phyloP scores from a whole-genome alignment of 2,888 invertebrate genomes.

The Caprella mutica region DNA sequence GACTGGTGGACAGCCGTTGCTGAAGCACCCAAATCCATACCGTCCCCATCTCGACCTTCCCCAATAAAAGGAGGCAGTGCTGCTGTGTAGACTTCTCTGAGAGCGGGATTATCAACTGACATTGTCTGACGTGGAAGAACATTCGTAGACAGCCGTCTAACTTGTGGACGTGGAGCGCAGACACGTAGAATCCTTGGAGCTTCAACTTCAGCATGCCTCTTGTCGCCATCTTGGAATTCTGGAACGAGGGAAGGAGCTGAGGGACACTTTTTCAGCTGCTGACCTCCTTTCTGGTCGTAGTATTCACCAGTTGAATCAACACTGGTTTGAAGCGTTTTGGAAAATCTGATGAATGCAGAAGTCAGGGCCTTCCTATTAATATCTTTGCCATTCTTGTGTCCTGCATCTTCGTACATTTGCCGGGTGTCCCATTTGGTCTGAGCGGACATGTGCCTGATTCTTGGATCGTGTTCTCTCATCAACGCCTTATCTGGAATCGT shows the following conservation, averaged over 20 bases:
- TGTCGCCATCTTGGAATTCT: slow-evolving; percentile 27
- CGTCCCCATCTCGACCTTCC: slow-evolving; percentile 44
- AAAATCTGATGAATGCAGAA: slow-evolving; percentile 46
- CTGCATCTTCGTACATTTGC: slow-evolving; percentile 12
- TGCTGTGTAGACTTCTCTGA: slow-evolving; percentile 25
- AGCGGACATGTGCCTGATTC: slow-evolving; percentile 21
- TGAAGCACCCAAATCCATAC: slow-evolving; percentile 41
- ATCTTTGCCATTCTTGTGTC: slow-evolving; percentile 38
- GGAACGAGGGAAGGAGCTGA: slow-evolving; percentile 49
- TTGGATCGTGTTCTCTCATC: slow-evolving; percentile 15
- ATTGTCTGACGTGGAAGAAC: slow-evolving; percentile 64
- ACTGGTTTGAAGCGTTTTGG: slow-evolving; percentile 41
- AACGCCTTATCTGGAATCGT: slow-evolving; percentile 20
- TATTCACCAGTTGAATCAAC: slow-evolving; percentile 34
- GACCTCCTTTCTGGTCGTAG: slow-evolving; percentile 16
- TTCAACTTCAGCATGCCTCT: slow-evolving; percentile 13
- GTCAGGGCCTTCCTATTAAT: slow-evolving; percentile 41
- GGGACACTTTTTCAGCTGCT: slow-evolving; percentile 45
- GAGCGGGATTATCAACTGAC: slow-evolving; percentile 58
- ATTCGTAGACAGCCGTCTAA: slow-evolving; percentile 50
- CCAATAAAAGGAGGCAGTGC: slow-evolving; percentile 36
- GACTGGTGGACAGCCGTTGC: slow-evolving; percentile 34
- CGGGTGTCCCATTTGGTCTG: slow-evolving; percentile 32
- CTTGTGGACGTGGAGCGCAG: slow-evolving; percentile 49
- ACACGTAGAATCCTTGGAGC: slow-evolving; percentile 27